These are phyloP conservation scores for Alces alces DNA, from an alignment of 2,113 vertebrate genomes.

Conservation along the genomic window DNA sequence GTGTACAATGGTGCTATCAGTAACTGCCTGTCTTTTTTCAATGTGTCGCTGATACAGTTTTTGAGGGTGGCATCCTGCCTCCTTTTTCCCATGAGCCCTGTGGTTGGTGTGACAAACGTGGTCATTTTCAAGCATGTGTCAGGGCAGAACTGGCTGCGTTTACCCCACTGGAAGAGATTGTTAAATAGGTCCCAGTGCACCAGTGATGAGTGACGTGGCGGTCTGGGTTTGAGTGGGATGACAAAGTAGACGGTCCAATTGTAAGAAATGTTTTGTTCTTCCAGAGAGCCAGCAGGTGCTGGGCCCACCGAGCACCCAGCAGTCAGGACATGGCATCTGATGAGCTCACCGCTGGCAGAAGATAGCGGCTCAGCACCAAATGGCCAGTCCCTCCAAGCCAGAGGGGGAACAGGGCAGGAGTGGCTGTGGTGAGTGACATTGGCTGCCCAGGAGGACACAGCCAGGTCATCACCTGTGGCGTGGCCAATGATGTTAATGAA, in stretches of 20 bases:
- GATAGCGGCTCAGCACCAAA: neutral
- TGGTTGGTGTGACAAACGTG: neutral
- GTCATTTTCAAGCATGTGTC: neutral
- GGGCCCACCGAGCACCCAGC: neutral
- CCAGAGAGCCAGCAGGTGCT: neutral
- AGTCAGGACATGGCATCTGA: neutral
- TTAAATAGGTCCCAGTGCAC: neutral
- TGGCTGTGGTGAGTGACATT: neutral
- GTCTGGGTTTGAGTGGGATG: neutral
- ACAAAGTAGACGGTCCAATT: neutral
- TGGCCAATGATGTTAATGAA: neutral
- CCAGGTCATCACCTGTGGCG: neutral
- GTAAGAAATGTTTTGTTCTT: neutral
- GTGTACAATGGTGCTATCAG: accelerated
- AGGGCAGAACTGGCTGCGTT: neutral
- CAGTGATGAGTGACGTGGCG: neutral
- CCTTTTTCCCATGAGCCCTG: neutral
- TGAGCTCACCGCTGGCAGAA: neutral
- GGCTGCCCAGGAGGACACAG: neutral
- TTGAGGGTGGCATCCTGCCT: neutral
- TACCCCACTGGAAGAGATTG: neutral
- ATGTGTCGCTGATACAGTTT: neutral
- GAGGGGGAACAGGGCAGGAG: neutral
- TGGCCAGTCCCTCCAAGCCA: neutral
- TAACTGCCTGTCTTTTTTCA: neutral